These are phyloP conservation scores for Lepus americanus DNA, from an alignment of 2,113 vertebrate species.

Conservation along the genomic window DNA sequence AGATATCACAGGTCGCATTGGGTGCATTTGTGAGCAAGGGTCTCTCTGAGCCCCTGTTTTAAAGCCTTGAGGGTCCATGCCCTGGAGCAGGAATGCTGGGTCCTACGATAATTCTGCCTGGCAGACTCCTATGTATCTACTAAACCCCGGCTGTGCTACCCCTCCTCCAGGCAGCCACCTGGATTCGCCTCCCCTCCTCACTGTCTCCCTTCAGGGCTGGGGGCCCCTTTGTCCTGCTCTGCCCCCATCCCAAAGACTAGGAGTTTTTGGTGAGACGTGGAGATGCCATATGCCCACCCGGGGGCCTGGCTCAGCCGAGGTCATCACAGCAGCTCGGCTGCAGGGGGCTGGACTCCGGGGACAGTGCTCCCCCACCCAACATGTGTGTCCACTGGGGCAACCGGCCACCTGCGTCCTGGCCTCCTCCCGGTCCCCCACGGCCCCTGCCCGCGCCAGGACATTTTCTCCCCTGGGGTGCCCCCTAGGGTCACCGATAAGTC, in stretches of 20 bases:
- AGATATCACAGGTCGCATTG: too few relatives aligned
- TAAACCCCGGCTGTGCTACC: neutral
- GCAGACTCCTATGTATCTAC: neutral
- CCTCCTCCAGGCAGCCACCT: neutral
- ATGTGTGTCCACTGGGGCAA: accelerated
- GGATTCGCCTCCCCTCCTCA: neutral
- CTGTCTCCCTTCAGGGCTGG: neutral
- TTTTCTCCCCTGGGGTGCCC: conserved; percentile 69
- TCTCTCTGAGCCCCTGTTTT: neutral
- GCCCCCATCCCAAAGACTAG: neutral
- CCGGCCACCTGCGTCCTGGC: neutral
- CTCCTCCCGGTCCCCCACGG: neutral
- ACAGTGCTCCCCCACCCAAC: neutral
- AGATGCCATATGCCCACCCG: too few relatives aligned
- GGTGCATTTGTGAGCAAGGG: accelerated
- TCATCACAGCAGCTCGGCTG: neutral
- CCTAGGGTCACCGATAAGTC: conserved; percentile 90
- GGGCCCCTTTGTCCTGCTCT: neutral
- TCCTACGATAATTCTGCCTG: neutral
- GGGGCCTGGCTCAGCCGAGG: neutral
- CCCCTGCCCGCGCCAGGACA: conserved; percentile 51
- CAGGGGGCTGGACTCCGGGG: neutral
- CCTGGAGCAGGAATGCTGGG: too few relatives aligned
- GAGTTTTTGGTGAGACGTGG: neutral
- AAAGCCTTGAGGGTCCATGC: too few relatives aligned